phyloP scores from a whole-genome alignment of 2,888 invertebrate species.

The Scaptomyza flava region DNA sequence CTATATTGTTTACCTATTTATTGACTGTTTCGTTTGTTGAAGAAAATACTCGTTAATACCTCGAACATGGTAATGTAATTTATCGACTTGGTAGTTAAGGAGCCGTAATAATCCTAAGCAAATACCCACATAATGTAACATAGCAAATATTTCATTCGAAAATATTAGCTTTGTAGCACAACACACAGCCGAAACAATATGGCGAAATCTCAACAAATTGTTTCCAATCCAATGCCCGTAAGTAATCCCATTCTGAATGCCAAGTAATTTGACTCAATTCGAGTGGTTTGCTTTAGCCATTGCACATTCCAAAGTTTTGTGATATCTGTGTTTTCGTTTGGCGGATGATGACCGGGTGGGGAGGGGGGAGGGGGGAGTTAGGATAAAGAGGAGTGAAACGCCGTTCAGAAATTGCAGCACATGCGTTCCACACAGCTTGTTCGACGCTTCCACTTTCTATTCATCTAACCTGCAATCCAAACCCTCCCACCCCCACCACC shows the following conservation, averaged over 20 bases:
- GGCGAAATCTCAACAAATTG: constrained; percentile 51
- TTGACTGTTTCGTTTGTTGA: not conserved
- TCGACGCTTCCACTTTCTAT: constrained; percentile 32
- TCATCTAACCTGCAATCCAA: not conserved
- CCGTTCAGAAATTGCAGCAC: constrained; percentile 50
- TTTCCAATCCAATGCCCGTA: constrained; percentile 55
- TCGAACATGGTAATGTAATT: constrained; percentile 10
- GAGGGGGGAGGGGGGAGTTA: too few relatives aligned
- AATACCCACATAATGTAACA: constrained; percentile 33
- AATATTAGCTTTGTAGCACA: constrained; percentile 29
- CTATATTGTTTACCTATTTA: not conserved
- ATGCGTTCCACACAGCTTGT: constrained; percentile 49
- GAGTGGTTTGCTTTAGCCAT: constrained; percentile 37
- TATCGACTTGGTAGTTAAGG: constrained; percentile 17
- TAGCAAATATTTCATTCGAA: constrained; percentile 30
- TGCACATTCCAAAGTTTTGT: constrained; percentile 54
- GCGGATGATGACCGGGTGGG: too few relatives aligned
- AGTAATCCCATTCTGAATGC: constrained; percentile 50
- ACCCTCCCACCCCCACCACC: too few relatives aligned
- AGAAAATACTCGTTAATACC: constrained; percentile 8
- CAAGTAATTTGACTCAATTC: constrained; percentile 60
- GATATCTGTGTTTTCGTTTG: constrained; percentile 26
- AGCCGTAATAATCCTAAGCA: constrained; percentile 30
- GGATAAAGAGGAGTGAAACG: not conserved
- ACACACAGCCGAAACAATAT: constrained; percentile 5